Percentiles rank a stretch among this genome's conserved stretches.
Conservation (phyloP, 2,113 vertebrate genomes). For the Prionailurus viverrinus region DNA sequence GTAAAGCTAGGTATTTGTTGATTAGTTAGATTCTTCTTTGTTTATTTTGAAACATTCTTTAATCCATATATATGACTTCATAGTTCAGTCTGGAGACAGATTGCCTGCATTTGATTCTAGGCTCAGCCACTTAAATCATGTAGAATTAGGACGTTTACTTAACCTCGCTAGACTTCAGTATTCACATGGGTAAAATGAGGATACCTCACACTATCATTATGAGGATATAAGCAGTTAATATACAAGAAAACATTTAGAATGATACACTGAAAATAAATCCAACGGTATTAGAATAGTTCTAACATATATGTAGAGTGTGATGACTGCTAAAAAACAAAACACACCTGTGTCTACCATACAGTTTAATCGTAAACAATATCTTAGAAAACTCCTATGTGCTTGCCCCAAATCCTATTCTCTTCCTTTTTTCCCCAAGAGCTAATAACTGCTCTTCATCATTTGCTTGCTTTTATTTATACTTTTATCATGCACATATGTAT, state of each 20-base stretch:
- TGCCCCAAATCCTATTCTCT: background rate
- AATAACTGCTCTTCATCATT: background rate
- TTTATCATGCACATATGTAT: background rate
- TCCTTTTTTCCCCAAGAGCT: background rate
- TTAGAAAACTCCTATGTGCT: background rate
- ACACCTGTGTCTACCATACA: background rate
- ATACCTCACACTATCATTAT: background rate
- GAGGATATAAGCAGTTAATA: background rate
- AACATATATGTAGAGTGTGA: background rate
- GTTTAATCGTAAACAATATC: background rate
- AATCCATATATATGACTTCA: background rate
- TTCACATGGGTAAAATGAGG: background rate
- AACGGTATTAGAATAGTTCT: background rate
- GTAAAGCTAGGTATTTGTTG: background rate
- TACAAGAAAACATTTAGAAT: background rate
- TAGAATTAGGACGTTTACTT: background rate
- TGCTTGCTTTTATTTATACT: background rate
- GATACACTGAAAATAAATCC: background rate
- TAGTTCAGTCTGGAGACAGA: background rate
- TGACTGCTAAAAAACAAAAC: background rate
- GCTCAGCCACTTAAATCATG: background rate
- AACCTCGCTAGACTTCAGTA: background rate
- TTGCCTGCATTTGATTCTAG: background rate
- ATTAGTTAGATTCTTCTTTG: background rate
- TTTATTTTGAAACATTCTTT: background rate